Base-by-base conservation (phyloP, 1,140 invertebrate species). In the Archegozetes longisetosus region DNA sequence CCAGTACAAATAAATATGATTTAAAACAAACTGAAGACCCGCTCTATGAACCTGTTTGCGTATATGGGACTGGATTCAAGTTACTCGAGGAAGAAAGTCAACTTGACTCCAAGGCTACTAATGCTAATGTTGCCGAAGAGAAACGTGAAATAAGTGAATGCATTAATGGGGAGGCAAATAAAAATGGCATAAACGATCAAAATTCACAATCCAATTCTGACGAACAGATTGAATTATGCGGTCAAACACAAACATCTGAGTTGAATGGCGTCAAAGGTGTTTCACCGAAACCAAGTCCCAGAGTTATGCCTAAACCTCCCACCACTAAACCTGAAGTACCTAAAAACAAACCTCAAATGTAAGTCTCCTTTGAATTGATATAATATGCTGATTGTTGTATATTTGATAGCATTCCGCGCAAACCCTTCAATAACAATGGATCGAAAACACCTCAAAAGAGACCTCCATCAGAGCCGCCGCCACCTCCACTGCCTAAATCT, bases 401-500 rank as follows among this genome's bases (percentile, higher is more conserved):
- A 40, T 9, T 40, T 40, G 17, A 40, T 9, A 40, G 32, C 6
- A 40, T 40, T 40, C 32, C 32, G 6, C 6, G 32, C 6, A 40
- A 40, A 40, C 32, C 32, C 17, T 6, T 40, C 6, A 40, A 40
- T 40, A 40, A 40, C 17, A 40, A 40, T 17, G 6, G 6, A 40
- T 61, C 22, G 12, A 55, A 27, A 6, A 20, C 2, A 40, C 46
- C 32, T 14, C n/a, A 23, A 20, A 54, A 52, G 60, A 60, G 61
- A 51, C 32, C 48, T 22, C 61, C 61, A 55, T 62, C 61, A 55
- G 59, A 62, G 27, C 61, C 64, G 6, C 63, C 63, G 32, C 63
- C 63, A 24, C 63, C 63, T 40, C 46, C 61, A 0, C 58, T 61
- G 27, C 63, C 63, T 3, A 56, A 57, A 25, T 20, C 9, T 25